These are phyloP conservation scores for Malurus melanocephalus DNA, from an alignment of 2,113 vertebrate genomes.

Conservation along the genomic window DNA sequence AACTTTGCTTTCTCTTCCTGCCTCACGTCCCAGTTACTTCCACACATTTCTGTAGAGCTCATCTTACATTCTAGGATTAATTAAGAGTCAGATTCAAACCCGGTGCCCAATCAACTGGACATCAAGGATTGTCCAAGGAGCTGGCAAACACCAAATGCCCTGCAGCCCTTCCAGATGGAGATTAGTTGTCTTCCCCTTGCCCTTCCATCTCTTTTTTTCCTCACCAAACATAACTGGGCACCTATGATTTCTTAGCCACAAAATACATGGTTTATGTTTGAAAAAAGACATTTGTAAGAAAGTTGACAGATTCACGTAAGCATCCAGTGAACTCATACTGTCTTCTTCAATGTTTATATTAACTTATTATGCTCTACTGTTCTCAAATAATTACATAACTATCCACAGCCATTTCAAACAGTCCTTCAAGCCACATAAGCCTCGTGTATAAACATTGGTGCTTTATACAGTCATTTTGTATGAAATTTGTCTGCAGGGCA, in stretches of 20 bases:
- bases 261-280: not conserved
- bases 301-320: slow-evolving; percentile 14
- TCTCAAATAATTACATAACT: slow-evolving; percentile 57
- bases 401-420: slow-evolving; percentile 41
- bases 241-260: not conserved
- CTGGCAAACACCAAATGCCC: not conserved
- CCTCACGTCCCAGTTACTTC: not conserved
- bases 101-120: not conserved
- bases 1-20: not conserved
- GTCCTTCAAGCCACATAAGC: slow-evolving; percentile 31
- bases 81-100: not conserved
- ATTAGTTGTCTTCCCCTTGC: not conserved
- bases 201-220: not conserved
- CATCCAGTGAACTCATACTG: slow-evolving; percentile 37
- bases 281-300: slow-evolving; percentile 10
- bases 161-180: not conserved
- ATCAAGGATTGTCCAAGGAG: not conserved
- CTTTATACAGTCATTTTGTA: slow-evolving; percentile 39
- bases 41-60: not conserved
- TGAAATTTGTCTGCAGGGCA: slow-evolving; percentile 51
- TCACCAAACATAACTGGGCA: not conserved
- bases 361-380: slow-evolving; percentile 40
- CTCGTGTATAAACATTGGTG: slow-evolving; percentile 11
- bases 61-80: not conserved
- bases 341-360: slow-evolving; percentile 48